phyloP scores from a whole-genome alignment of 2,113 vertebrate genomes.

The Pyrgilauda ruficollis region DNA sequence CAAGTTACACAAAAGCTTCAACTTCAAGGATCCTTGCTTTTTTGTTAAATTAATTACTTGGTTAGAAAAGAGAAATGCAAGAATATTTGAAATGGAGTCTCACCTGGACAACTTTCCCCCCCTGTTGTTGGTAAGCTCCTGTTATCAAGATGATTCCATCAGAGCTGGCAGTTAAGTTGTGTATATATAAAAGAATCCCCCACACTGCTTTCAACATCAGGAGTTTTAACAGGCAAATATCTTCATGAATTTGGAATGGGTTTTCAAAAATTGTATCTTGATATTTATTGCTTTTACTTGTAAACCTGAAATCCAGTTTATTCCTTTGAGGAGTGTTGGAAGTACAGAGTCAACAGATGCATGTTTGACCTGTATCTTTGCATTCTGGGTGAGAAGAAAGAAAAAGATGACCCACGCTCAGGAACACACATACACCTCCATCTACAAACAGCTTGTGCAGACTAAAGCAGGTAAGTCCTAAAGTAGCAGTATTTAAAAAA shows the following conservation, averaged over 20 bases:
- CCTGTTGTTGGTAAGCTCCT: not conserved
- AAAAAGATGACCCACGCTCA: not conserved
- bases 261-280: constrained; percentile 17
- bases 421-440: constrained; percentile 20
- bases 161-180: constrained; percentile 21
- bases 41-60: not conserved
- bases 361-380: constrained; percentile 3
- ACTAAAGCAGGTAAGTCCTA: constrained; percentile 15
- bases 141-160: not conserved
- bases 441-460: constrained; percentile 21
- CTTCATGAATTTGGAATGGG: constrained; percentile 40
- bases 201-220: not conserved
- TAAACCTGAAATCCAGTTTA: constrained; percentile 59
- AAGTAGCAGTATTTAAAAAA: not conserved
- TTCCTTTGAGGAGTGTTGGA: constrained; percentile 18
- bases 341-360: not conserved
- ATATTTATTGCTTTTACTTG: constrained; percentile 59
- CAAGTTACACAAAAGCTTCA: constrained; percentile 52
- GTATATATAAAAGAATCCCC: constrained; percentile 34
- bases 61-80: constrained; percentile 32
- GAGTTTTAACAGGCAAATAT: constrained; percentile 1
- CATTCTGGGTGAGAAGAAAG: constrained; percentile 23
- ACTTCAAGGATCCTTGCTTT: constrained; percentile 3
- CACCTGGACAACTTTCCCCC: not conserved
- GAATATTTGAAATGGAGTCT: constrained; percentile 11